Evolutionary conservation across 2,113 vertebrate species (phyloP), one percentile per base, ranked within the genome.

Genomic region (Chelonoidis abingdonii): DNA sequence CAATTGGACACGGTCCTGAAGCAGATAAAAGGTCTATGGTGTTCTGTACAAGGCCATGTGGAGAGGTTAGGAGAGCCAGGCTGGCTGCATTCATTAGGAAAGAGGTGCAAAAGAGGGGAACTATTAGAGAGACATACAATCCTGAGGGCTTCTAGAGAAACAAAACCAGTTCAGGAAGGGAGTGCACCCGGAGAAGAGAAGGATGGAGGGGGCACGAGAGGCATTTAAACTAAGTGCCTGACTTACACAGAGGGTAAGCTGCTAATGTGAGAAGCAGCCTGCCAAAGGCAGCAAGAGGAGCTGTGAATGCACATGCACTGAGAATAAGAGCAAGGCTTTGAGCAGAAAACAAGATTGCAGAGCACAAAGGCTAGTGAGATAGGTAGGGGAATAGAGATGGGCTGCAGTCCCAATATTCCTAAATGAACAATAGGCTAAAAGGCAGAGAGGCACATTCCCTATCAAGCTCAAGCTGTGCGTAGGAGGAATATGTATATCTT

Each of bases 311-410:
- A 76, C 56, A 76, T 78, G 78, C 79, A 52, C 85, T 92, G 92
- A 62, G 50, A 91, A 89, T 72, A 84, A 84, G 83, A 88, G 41
- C 56, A 6, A 83, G 83, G 90, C 57, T 44, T 53, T 19, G 29
- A 47, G 56, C 72, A 41, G 75, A 92, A 92, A 93, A 90, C 82
- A 52, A 65, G 84, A 93, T 75, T 41, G 17, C 8, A 79, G 52
- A 85, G 65, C 16, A 86, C 31, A 44, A 83, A 31, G n/a, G 90
- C 72, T 47, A 44, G 52, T 4, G 52, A 91, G 88, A 86, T 9
- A 85, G 59, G 52, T 57, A 31, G 59, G 85, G 14, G 13, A 84
- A 65, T 11, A 50, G 80, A 76, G 76, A 41, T 56, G 62, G 50
- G 50, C 25, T 84, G 79, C 56, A 44, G 79, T 88, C 38, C 41